A percentile compares a stretch with the other conserved stretches of the same genome.
phyloP scores from a whole-genome alignment of 2,888 invertebrate species.

The Temnothorax unifasciatus region DNA sequence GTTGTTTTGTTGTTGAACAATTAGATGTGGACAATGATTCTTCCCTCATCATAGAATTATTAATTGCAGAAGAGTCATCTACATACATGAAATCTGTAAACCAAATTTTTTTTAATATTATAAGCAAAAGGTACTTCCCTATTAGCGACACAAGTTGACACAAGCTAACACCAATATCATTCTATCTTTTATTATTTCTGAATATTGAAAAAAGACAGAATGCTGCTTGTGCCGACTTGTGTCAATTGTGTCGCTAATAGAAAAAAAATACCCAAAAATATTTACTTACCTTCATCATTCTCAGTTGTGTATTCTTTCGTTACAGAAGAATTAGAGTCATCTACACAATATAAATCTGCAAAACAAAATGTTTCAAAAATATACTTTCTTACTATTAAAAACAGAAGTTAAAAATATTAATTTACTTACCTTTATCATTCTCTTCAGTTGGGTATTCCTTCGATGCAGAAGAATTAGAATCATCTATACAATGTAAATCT shows the following conservation, averaged over 20 bases:
- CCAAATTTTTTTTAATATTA: too few relatives aligned
- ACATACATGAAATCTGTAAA: too few relatives aligned
- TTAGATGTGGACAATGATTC: background rate
- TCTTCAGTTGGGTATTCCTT: background rate
- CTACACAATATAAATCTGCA: background rate
- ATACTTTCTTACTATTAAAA: background rate
- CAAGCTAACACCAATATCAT: too few relatives aligned
- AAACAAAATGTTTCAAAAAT: constrained; percentile 7
- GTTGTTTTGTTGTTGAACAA: constrained; percentile 3
- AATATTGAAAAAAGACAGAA: background rate
- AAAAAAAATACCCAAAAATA: background rate
- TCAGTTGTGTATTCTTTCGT: background rate
- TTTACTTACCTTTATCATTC: background rate
- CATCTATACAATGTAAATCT: background rate
- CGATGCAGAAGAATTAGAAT: background rate
- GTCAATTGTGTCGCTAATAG: background rate
- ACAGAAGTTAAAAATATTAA: background rate
- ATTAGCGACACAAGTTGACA: too few relatives aligned
- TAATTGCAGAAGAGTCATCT: too few relatives aligned
- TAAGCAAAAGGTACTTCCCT: too few relatives aligned
- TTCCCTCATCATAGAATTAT: too few relatives aligned
- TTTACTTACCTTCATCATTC: background rate
- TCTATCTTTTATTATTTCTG: too few relatives aligned
- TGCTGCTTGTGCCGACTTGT: too few relatives aligned
- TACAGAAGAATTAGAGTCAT: background rate